Percentiles rank a stretch among this genome's conserved stretches.
These are phyloP conservation scores for Syngnathus floridae DNA, from an alignment of 2,113 vertebrate genomes.

Conservation along the genomic window DNA sequence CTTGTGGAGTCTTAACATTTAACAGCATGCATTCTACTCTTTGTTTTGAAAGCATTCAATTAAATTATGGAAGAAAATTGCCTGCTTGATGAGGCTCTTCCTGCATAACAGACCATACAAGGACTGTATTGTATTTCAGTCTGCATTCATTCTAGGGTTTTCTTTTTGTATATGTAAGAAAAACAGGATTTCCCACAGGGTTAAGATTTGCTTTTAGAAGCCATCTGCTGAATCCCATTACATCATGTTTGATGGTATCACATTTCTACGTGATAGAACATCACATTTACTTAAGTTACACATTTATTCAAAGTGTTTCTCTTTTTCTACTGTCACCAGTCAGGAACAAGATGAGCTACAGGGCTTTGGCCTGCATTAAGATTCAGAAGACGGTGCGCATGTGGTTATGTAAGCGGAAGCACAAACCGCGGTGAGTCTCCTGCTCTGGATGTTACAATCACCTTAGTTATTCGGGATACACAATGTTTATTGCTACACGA, in stretches of 20 bases:
- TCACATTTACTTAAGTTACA: neutral
- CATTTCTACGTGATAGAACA: neutral
- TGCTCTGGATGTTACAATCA: slow-evolving; percentile 1
- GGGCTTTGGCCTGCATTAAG: slow-evolving; percentile 90
- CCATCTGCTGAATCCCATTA: neutral
- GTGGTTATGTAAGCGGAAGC: slow-evolving; percentile 95
- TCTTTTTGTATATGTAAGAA: neutral
- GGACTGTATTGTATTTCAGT: neutral
- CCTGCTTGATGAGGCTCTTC: slow-evolving; percentile 20
- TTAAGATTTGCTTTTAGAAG: neutral
- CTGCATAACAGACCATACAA: slow-evolving; percentile 9
- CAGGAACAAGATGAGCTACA: slow-evolving; percentile 92
- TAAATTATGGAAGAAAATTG: slow-evolving; percentile 26
- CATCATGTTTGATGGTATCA: neutral
- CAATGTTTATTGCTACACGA: neutral
- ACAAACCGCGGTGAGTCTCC: slow-evolving; percentile 88
- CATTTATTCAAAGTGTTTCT: neutral
- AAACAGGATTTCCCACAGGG: neutral
- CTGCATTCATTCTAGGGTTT: neutral
- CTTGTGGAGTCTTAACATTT: slow-evolving; percentile 35
- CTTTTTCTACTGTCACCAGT: slow-evolving; percentile 65
- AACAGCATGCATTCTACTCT: slow-evolving; percentile 29
- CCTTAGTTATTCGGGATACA: neutral
- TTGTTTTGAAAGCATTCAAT: slow-evolving; percentile 40
- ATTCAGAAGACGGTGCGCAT: slow-evolving; percentile 96